Percentiles rank a stretch among this genome's conserved stretches.
Evolutionary conservation across 2,888 invertebrate genomes (phyloP).

Genomic region (Lasioglossum zephyrum): DNA sequence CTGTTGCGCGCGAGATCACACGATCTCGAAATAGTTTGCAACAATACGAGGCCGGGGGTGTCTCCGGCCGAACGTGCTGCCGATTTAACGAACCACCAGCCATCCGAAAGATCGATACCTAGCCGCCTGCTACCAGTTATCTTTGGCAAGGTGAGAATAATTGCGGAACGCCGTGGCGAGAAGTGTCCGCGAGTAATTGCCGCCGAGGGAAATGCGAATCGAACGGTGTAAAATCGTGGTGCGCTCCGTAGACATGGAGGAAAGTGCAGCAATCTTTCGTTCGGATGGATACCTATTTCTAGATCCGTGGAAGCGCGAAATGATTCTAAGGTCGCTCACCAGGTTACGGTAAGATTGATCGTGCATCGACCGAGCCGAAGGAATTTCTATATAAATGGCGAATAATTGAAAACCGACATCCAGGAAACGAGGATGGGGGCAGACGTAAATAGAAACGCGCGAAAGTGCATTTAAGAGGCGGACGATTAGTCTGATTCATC

Average conservation of each 20-base stretch:
- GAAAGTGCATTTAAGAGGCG: slow-evolving; percentile 56
- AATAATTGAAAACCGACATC: slow-evolving; percentile 47
- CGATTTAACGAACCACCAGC: slow-evolving; percentile 72
- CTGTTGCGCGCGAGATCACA: slow-evolving; percentile 81
- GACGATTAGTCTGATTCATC: slow-evolving; percentile 71
- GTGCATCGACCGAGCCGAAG: slow-evolving; percentile 4
- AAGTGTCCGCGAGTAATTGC: slow-evolving; percentile 7
- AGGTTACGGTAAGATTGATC: background rate
- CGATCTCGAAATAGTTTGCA: slow-evolving; percentile 82
- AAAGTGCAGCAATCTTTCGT: background rate
- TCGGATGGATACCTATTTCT: background rate
- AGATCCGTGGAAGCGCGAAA: background rate
- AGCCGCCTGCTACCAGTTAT: slow-evolving; percentile 54
- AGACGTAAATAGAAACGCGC: slow-evolving; percentile 62
- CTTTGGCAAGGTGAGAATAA: slow-evolving; percentile 60
- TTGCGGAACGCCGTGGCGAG: slow-evolving; percentile 26
- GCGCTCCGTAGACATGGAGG: slow-evolving; percentile 10
- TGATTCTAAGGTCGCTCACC: background rate
- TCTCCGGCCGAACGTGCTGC: slow-evolving; percentile 46
- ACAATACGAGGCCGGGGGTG: slow-evolving; percentile 75
- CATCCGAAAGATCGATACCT: slow-evolving; percentile 58
- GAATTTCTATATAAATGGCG: slow-evolving; percentile 53
- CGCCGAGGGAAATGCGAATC: background rate
- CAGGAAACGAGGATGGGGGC: background rate
- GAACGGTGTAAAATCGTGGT: background rate